Conservation (phyloP, 2,888 invertebrate species). For the Saturnia pavonia region DNA sequence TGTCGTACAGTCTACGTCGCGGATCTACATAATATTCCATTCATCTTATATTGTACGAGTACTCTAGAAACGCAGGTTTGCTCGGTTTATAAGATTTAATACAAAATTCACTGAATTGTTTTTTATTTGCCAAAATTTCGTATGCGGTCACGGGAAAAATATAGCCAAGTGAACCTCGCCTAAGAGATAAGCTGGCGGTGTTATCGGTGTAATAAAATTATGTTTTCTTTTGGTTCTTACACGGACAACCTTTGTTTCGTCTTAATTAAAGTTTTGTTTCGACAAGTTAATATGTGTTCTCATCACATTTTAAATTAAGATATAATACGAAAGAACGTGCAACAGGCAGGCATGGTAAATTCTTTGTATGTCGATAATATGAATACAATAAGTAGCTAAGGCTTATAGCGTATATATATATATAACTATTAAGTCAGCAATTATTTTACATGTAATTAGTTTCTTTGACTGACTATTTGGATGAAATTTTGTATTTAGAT, state of each 20-base stretch:
- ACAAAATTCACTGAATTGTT: not conserved
- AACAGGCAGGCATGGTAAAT: not conserved
- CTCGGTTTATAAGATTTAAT: not conserved
- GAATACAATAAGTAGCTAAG: constrained; percentile 20
- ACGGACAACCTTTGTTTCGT: not conserved
- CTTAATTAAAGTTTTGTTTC: not conserved
- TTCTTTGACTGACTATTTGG: too few relatives aligned
- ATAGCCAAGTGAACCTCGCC: not conserved
- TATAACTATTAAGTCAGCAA: too few relatives aligned
- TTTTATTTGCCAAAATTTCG: not conserved
- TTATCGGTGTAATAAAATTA: not conserved
- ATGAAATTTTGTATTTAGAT: too few relatives aligned
- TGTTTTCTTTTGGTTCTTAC: not conserved
- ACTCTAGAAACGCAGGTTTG: not conserved
- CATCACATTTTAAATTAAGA: not conserved
- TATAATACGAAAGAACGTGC: not conserved
- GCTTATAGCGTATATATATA: too few relatives aligned
- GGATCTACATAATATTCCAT: too few relatives aligned
- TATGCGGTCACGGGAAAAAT: not conserved
- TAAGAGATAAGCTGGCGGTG: not conserved
- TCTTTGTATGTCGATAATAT: not conserved
- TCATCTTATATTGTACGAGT: too few relatives aligned
- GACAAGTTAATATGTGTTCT: not conserved
- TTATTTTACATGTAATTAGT: too few relatives aligned
- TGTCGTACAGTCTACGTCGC: too few relatives aligned